These are phyloP conservation scores for Melieria crassipennis DNA, from an alignment of 2,888 invertebrate genomes.

Conservation along the genomic window DNA sequence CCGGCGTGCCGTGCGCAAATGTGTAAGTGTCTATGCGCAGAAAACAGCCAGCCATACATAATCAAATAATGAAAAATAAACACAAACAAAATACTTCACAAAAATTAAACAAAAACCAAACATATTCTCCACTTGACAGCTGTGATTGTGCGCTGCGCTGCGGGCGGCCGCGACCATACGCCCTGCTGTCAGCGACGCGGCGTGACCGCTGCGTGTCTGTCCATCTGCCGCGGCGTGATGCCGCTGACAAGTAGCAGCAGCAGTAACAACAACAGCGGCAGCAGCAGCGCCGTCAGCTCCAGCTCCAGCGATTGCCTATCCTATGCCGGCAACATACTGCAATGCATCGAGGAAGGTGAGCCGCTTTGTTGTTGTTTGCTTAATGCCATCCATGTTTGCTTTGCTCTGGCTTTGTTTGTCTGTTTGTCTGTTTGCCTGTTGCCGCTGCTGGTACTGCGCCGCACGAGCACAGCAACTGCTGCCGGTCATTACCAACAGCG, in stretches of 20 bases:
- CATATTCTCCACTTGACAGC: constrained; percentile 47
- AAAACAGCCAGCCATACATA: background rate
- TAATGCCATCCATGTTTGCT: constrained; percentile 16
- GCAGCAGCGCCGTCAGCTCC: constrained; percentile 25
- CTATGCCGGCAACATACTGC: constrained; percentile 84
- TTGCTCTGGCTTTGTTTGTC: background rate
- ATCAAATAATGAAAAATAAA: background rate
- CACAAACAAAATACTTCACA: background rate
- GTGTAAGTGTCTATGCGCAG: constrained; percentile 67
- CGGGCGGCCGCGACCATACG: constrained; percentile 75
- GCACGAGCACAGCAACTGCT: constrained; percentile 17
- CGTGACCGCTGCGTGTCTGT: constrained; percentile 75
- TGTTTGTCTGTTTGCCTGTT: constrained; percentile 40
- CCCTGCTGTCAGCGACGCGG: constrained; percentile 79
- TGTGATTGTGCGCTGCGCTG: constrained; percentile 68
- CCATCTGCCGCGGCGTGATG: constrained; percentile 78
- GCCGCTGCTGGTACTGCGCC: constrained; percentile 36
- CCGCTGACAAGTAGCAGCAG: constrained; percentile 45
- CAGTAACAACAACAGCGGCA: constrained; percentile 11
- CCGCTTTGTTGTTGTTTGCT: constrained; percentile 1
- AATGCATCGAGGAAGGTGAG: constrained; percentile 86
- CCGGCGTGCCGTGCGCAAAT: constrained; percentile 81
- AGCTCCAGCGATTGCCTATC: constrained; percentile 77
- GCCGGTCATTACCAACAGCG: too few species aligned
- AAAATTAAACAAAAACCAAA: background rate